Evolutionary conservation across 1,140 invertebrate genomes (phyloP).

Genomic region (Protaetia brevitarsis): DNA sequence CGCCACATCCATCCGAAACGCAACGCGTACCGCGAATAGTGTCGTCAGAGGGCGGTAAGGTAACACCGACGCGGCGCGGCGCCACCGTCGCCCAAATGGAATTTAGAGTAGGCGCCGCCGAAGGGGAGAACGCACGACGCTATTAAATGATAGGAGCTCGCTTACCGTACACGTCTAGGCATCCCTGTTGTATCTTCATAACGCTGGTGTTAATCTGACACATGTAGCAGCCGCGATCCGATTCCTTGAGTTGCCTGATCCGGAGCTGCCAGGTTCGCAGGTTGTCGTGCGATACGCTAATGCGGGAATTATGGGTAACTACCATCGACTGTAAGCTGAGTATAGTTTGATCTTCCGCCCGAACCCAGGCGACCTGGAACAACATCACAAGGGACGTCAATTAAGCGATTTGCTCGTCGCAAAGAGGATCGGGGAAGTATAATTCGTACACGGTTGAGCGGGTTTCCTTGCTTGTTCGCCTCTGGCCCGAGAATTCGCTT

Average conservation of each 20-base stretch:
- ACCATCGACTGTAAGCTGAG: constrained; percentile 59
- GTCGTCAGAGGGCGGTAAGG: too few relatives aligned
- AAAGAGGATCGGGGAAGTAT: not conserved
- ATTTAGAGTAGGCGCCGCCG: not conserved
- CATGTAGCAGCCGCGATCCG: constrained; percentile 64
- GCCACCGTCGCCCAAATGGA: not conserved
- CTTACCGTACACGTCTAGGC: constrained; percentile 71
- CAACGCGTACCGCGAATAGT: too few relatives aligned
- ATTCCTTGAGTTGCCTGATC: constrained; percentile 61
- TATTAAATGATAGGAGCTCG: constrained; percentile 2
- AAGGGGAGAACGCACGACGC: not conserved
- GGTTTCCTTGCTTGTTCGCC: not conserved
- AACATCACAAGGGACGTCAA: constrained; percentile 22
- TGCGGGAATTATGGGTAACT: constrained; percentile 58
- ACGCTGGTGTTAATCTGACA: constrained; percentile 68
- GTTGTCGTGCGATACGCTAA: constrained; percentile 54
- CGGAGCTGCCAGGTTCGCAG: constrained; percentile 63
- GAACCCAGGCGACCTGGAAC: constrained; percentile 53
- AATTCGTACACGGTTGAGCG: not conserved
- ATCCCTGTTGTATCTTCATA: constrained; percentile 67
- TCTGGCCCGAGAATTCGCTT: too few relatives aligned
- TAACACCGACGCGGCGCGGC: too few relatives aligned
- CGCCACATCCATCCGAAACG: too few relatives aligned
- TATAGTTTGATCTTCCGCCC: constrained; percentile 60
- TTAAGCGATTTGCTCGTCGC: not conserved